Percentiles rank a stretch among this genome's conserved stretches.
Conservation (phyloP, 2,888 invertebrate genomes). For the Dusona sp. region DNA sequence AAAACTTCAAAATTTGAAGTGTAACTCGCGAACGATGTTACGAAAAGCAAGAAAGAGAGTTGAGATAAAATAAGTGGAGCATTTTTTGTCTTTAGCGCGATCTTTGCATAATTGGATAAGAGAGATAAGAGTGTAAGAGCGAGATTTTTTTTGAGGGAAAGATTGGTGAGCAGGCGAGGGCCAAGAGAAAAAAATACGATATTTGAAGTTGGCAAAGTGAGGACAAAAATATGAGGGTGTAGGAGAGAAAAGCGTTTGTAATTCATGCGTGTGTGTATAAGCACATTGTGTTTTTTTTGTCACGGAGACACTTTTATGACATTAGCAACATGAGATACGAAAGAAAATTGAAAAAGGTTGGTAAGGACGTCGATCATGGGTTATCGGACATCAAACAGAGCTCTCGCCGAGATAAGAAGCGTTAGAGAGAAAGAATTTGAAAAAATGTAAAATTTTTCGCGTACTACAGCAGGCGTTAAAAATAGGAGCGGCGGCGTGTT, state of each 20-base stretch:
- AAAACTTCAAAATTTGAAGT: background rate
- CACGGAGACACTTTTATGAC: background rate
- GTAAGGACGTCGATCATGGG: conserved; percentile 4
- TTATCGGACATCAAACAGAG: conserved; percentile 10
- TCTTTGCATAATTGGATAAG: conserved; percentile 11
- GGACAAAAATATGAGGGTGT: background rate
- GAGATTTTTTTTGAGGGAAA: background rate
- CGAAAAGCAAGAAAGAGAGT: background rate
- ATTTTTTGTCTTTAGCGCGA: background rate
- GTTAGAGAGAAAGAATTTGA: background rate
- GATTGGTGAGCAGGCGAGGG: background rate
- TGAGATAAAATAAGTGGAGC: conserved; percentile 2
- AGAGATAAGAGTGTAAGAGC: background rate
- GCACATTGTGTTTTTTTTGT: background rate
- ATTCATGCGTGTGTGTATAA: background rate
- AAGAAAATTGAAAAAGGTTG: background rate
- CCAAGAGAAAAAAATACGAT: background rate
- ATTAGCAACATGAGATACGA: background rate
- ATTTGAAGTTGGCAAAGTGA: background rate
- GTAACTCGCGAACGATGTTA: background rate
- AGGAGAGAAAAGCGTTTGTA: background rate
- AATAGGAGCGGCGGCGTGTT: background rate
- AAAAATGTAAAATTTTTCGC: background rate
- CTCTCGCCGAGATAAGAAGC: background rate
- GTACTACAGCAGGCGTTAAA: background rate